Base-by-base conservation (phyloP, 1,140 invertebrate species). In the Marisa cornuarietis region DNA sequence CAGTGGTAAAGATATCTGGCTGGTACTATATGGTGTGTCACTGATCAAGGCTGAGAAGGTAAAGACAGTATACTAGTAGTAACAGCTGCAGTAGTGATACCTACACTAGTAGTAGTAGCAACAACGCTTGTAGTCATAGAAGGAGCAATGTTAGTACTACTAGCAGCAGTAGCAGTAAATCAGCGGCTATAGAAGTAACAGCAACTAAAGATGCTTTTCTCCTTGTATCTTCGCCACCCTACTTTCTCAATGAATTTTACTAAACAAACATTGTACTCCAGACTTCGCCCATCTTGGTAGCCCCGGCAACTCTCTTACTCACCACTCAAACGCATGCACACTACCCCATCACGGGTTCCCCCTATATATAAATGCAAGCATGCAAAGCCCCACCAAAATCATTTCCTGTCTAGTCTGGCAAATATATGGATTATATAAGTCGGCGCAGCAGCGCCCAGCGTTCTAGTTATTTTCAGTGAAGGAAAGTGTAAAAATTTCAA, bases 401-500 rank as follows among this genome's bases (percentile, higher is more conserved):
- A 74, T 74, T 74, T 74, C 72, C 54, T 74, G 54, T 74, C 72
- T 26, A 13, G 10, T 22, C 42, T n/a, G 52, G 10, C 54, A 49
- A 74, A 74, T 62, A 74, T 61, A 74, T 74, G 72, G 72, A 74
- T 74, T 74, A 74, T 61, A 61, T 74, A 61, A 61, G 54, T 74
- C 72, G 52, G 20, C 72, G 20, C 20, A 51, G 18, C 42, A 18
- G 49, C 49, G 1, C 16, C 71, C 14, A n/a, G 42, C 20, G 18
- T 24, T 54, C 54, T 52, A 13, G 72, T 62, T 74, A 61, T 49
- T 62, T 61, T 74, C 72, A 24, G 54, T 62, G 72, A 74, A 74
- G 72, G 72, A 74, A 74, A 74, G 54, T 61, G 72, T 61, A 74
- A 74, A 74, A 74, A 62, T 61, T 74, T 74, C 72, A 74, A 74